Conservation (phyloP, 2,113 vertebrate genomes). For the Ivindomyrus marchei region DNA sequence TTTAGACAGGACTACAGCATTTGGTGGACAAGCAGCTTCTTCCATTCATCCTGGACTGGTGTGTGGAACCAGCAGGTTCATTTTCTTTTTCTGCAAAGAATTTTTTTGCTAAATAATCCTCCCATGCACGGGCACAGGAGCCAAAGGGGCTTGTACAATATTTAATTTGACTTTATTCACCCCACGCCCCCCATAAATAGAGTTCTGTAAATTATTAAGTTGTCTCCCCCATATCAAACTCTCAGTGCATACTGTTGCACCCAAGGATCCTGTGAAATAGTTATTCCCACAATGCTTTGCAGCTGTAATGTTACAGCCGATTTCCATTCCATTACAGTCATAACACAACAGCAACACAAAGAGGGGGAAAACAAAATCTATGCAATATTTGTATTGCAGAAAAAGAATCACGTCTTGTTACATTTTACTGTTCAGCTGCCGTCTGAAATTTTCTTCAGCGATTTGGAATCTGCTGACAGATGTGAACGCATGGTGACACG, state of each 20-base stretch:
- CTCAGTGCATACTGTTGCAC: not conserved
- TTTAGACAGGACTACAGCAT: not conserved
- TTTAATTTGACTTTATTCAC: not conserved
- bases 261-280: not conserved
- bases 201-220: not conserved
- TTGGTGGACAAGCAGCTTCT: not conserved
- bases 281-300: not conserved
- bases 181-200: not conserved
- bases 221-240: not conserved
- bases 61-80: not conserved
- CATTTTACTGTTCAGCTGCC: not conserved
- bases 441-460: not conserved
- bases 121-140: not conserved
- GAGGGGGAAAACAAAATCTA: not conserved
- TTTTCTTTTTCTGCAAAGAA: not conserved
- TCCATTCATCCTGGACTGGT: not conserved
- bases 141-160: not conserved
- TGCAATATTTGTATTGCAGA: not conserved
- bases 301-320: not conserved
- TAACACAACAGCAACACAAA: not conserved
- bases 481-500: not conserved
- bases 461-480: not conserved
- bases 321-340: not conserved
- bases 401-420: not conserved
- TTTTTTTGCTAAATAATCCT: not conserved